Conservation (phyloP, 2,113 vertebrate species). For the Diphyllodes magnificus region DNA sequence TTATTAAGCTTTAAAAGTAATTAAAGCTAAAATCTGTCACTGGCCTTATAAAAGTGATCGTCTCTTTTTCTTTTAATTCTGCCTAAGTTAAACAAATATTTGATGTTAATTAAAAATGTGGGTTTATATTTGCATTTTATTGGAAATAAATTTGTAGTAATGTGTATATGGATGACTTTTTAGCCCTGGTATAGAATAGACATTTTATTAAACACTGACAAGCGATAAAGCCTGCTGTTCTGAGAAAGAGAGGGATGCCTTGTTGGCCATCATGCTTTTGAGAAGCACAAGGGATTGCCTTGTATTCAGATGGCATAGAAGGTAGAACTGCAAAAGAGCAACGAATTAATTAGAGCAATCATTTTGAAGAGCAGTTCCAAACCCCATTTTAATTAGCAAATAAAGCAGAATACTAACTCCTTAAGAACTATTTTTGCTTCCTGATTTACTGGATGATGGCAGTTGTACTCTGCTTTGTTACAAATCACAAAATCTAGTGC, state of each 20-base stretch:
- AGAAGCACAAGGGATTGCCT: neutral
- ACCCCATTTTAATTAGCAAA: slow-evolving; percentile 58
- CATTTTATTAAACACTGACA: neutral
- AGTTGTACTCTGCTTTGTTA: neutral
- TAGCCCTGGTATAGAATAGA: neutral
- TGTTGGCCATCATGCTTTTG: neutral
- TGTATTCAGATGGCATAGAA: neutral
- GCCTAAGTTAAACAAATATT: slow-evolving; percentile 60
- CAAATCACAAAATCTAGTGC: slow-evolving; percentile 48
- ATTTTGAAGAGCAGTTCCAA: slow-evolving; percentile 38
- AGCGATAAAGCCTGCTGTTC: neutral
- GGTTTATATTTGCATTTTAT: slow-evolving; percentile 34
- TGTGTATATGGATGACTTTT: neutral
- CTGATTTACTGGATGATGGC: slow-evolving; percentile 35
- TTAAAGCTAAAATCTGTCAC: slow-evolving; percentile 58
- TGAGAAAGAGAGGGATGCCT: neutral
- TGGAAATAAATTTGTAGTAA: slow-evolving; percentile 15
- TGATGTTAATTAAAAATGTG: slow-evolving; percentile 64
- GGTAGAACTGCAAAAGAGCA: slow-evolving; percentile 20
- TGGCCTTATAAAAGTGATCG: slow-evolving; percentile 49
- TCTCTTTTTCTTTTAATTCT: slow-evolving; percentile 55
- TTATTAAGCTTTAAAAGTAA: slow-evolving; percentile 55
- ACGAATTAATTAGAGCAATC: slow-evolving; percentile 58
- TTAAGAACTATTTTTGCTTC: slow-evolving; percentile 49
- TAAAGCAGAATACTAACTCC: slow-evolving; percentile 42